Base-by-base conservation (phyloP, 2,888 invertebrate genomes). In the Galeopsomyia nigrocyanea region DNA sequence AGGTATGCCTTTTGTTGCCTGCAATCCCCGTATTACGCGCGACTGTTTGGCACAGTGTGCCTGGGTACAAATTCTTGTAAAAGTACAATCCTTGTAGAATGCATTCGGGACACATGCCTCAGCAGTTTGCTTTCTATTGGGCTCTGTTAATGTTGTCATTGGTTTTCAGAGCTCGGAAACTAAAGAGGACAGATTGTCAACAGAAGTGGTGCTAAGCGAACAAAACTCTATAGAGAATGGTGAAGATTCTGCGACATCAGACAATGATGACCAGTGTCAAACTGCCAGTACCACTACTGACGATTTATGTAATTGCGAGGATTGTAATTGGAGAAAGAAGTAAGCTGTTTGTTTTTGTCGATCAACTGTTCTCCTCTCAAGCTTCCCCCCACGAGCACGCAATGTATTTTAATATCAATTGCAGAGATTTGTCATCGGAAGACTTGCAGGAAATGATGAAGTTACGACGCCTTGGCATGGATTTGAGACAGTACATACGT, bases 361-460 rank as follows among this genome's bases (percentile, higher is more conserved):
- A 58, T 7, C 7, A 1, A 39, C 7, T 39, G 10, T 39, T 39
- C 39, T 39, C 10, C 1, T 13, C 13, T 39, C 39, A 39, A 39
- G 39, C 7, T 3, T 10, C 2, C 7, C 7, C 2, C 7, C 7
- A 7, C 39, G 7, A 10, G 10, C 19, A 26, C 14, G 13, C 16
- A 68, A 60, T 5, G 56, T n/a, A 26, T 50, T 46, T 31, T 31
- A 26, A 17, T 47, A 47, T 58, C 3, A 17, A 13, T 68, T 70
- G n/a, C 16, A 74, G 76, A 55, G 76, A 73, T 63, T 62, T 74
- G n/a, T 69, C 75, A 19, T 47, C 63, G 9, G 71, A 73, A 68
- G 76, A 74, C 17, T 61, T 76, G 10, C 68, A 75, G 57, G 76
- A 75, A 62, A 74, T 75, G 74, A 70, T 71, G 57, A 73, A 65